phyloP scores from a whole-genome alignment of 2,113 vertebrate genomes.

The Neoarius graeffei region DNA sequence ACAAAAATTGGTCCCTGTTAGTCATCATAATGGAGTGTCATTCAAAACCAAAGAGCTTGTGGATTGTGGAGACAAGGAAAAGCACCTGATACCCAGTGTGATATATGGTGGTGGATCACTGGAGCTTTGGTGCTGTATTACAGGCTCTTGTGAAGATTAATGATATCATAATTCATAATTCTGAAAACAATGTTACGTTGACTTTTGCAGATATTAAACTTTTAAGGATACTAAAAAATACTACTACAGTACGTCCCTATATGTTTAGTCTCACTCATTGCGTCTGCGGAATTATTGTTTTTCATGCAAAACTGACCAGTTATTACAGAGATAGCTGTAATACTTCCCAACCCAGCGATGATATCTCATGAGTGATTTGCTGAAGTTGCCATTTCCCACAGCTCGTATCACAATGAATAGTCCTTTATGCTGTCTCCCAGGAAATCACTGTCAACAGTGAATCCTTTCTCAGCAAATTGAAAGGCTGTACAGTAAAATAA shows the following conservation, averaged over 20 bases:
- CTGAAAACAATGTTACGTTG: no score
- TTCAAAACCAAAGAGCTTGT: not conserved
- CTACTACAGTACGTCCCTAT: not conserved
- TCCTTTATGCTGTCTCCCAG: not conserved
- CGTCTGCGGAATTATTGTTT: not conserved
- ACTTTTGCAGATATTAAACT: not conserved
- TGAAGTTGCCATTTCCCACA: not conserved
- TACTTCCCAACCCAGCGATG: not conserved
- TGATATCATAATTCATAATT: not conserved
- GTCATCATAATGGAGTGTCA: not conserved
- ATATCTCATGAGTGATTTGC: not conserved
- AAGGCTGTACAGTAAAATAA: constrained; percentile 2
- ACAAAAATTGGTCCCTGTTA: not conserved
- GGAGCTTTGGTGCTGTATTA: not conserved
- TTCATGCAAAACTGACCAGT: not conserved
- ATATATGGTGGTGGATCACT: not conserved
- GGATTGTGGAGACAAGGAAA: not conserved
- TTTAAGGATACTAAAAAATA: not conserved
- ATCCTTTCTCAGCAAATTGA: not conserved
- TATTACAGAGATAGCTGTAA: not conserved
- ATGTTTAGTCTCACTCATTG: not conserved
- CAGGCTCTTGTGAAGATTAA: not conserved
- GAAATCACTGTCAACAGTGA: not conserved
- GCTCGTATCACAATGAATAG: not conserved
- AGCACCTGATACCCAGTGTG: not conserved